Evolutionary conservation across 1,140 invertebrate genomes (phyloP).

Genomic region (Arctopsyche grandis): DNA sequence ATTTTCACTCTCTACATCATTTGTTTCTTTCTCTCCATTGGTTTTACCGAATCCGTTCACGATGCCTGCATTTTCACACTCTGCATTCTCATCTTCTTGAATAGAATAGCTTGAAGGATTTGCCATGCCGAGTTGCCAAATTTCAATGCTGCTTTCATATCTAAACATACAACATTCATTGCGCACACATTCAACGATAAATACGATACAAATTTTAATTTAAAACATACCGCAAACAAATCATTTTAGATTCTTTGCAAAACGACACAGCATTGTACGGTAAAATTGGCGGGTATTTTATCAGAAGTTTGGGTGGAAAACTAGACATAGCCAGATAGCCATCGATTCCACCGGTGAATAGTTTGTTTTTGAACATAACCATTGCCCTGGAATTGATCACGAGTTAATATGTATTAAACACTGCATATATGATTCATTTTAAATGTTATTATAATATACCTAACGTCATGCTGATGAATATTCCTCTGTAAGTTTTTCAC

Average conservation of each 20-base stretch:
- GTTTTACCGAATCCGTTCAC: conserved; percentile 36
- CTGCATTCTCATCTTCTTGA: conserved; percentile 54
- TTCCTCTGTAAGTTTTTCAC: conserved; percentile 80
- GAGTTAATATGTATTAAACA: too few species aligned
- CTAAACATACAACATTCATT: conserved; percentile 58
- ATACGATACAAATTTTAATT: conserved; percentile 64
- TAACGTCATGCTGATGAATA: conserved; percentile 87
- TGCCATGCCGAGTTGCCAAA: conserved; percentile 72
- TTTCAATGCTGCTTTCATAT: conserved; percentile 73
- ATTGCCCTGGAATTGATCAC: conserved; percentile 67
- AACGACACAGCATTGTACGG: conserved; percentile 71
- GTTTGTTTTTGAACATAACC: conserved; percentile 69
- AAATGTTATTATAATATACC: conserved; percentile 55
- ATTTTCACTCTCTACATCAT: conserved; percentile 42
- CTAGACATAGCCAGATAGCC: conserved; percentile 77
- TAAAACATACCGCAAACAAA: conserved; percentile 77
- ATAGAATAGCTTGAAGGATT: conserved; percentile 56
- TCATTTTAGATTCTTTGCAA: conserved; percentile 67
- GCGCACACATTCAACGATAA: too few species aligned
- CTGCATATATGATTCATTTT: too few species aligned
- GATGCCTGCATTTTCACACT: neutral
- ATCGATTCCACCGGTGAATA: conserved; percentile 84
- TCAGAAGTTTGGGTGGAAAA: conserved; percentile 72
- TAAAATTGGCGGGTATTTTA: conserved; percentile 78
- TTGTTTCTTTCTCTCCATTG: conserved; percentile 54